Evolutionary conservation across 2,113 vertebrate genomes (phyloP).

Genomic region (Strix aluco): DNA sequence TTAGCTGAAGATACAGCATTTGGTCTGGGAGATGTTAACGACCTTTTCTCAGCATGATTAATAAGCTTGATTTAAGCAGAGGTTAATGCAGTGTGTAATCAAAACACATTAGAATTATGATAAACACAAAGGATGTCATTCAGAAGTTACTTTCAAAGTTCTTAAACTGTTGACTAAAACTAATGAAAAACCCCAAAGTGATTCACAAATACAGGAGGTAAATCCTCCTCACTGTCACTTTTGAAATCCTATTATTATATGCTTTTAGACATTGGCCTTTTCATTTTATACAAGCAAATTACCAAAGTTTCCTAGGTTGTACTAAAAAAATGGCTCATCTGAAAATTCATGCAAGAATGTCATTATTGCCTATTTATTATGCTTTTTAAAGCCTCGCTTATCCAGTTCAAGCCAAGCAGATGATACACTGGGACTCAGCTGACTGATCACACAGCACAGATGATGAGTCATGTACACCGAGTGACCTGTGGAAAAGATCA

Average conservation of each 20-base stretch:
- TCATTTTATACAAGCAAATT: neutral
- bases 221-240: neutral
- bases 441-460: neutral
- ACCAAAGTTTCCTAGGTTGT: neutral
- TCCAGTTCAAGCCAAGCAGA: neutral
- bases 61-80: conserved; percentile 54
- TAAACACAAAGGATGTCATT: conserved; percentile 52
- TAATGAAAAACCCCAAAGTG: neutral
- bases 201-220: neutral
- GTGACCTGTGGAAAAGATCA: neutral
- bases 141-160: conserved; percentile 42
- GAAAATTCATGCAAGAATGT: neutral
- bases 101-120: conserved; percentile 43
- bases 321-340: neutral
- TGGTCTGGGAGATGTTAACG: conserved; percentile 60
- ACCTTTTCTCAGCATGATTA: conserved; percentile 52
- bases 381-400: neutral
- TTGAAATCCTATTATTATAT: neutral
- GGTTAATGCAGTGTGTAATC: conserved; percentile 62
- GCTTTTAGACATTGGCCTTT: neutral
- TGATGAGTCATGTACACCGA: neutral
- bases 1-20: conserved; percentile 32
- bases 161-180: neutral
- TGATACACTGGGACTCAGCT: neutral
- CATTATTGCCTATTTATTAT: neutral